Evolutionary conservation across 2,113 vertebrate species (phyloP).

Genomic region (Danio rerio): DNA sequence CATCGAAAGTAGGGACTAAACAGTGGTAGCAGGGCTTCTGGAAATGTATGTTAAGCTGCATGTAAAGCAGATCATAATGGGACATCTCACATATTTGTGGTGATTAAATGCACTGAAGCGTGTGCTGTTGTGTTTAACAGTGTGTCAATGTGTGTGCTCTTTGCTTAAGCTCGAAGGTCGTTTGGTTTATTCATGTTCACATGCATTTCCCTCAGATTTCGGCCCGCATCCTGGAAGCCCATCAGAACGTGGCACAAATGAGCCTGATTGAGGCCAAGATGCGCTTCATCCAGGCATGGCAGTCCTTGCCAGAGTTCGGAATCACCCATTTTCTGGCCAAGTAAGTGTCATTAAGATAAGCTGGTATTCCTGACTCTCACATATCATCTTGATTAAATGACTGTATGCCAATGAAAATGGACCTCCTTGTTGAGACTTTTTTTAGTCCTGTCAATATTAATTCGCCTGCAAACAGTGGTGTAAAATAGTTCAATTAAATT

Average conservation of each 20-base stretch:
- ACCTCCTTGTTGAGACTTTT: too few species aligned
- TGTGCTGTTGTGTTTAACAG: too few species aligned
- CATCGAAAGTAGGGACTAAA: background rate
- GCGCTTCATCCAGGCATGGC: constrained; percentile 98
- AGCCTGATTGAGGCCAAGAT: constrained; percentile 99
- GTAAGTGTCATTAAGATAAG: constrained; percentile 70
- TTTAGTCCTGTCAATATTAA: too few species aligned
- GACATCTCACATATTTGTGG: background rate
- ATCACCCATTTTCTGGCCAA: constrained; percentile 98
- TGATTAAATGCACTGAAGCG: background rate
- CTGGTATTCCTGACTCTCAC: background rate
- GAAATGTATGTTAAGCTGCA: constrained; percentile 7
- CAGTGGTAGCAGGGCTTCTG: background rate
- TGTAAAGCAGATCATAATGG: background rate
- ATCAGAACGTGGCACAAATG: constrained; percentile 99
- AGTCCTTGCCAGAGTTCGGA: constrained; percentile 96
- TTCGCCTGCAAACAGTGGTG: too few species aligned
- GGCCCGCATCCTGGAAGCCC: constrained; percentile 93
- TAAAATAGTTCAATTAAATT: too few species aligned
- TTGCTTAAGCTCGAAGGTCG: background rate
- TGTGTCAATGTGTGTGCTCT: constrained; percentile 19
- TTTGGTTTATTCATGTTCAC: background rate
- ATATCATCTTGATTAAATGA: constrained; percentile 12
- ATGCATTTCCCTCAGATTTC: constrained; percentile 82
- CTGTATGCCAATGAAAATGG: too few species aligned